Conservation (phyloP, 2,113 vertebrate species). For the Furnarius figulus region DNA sequence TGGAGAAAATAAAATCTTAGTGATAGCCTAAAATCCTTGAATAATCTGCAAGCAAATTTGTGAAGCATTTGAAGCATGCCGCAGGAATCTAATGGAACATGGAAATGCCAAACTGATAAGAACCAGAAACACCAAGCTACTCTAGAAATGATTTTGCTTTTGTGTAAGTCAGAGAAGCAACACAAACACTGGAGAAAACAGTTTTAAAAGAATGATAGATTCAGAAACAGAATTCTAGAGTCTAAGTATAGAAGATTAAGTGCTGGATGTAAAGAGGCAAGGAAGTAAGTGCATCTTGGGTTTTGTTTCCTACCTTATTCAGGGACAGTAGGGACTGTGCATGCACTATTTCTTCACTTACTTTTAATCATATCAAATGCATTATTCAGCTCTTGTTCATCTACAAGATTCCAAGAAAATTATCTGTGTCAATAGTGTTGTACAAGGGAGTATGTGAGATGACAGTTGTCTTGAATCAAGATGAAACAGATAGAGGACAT, state of each 20-base stretch:
- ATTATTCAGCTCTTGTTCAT: background rate
- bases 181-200: background rate
- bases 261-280: background rate
- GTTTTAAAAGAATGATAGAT: background rate
- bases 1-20: background rate
- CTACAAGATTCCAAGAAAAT: background rate
- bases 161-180: background rate
- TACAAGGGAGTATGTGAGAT: background rate
- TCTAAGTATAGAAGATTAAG: background rate
- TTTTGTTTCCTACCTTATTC: background rate
- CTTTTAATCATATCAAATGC: background rate
- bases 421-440: background rate
- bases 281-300: background rate
- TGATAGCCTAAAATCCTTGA: background rate
- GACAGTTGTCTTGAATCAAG: background rate
- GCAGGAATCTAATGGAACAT: background rate
- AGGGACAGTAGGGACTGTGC: background rate
- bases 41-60: background rate
- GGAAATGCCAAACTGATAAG: background rate
- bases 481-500: background rate
- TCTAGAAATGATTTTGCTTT: background rate
- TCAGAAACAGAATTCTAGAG: background rate
- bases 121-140: background rate
- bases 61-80: background rate
- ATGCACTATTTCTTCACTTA: background rate